These are phyloP conservation scores for Apteryx mantelli DNA, from an alignment of 2,113 vertebrate species.

Conservation along the genomic window DNA sequence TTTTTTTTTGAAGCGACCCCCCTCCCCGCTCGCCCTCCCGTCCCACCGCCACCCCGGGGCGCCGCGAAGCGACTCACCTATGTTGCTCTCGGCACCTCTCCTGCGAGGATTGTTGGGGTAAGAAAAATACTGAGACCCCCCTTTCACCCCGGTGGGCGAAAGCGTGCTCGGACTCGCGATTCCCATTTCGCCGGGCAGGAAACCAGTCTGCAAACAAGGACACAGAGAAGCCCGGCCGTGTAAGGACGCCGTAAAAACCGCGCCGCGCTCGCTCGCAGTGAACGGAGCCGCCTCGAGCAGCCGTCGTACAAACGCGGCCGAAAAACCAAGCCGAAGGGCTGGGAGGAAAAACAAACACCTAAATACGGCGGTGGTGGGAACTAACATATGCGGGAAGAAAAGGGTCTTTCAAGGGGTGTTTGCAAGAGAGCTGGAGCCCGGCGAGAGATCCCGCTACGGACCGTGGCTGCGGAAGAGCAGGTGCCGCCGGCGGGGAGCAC, in stretches of 20 bases:
- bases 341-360: neutral
- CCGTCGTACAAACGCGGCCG: neutral
- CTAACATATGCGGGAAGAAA: neutral
- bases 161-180: conserved; percentile 90
- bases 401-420: neutral
- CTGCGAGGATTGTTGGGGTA: conserved; percentile 91
- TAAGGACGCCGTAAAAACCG: neutral
- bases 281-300: conserved; percentile 13
- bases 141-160: conserved; percentile 91
- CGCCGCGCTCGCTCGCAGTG: neutral
- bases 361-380: neutral
- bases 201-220: conserved; percentile 81
- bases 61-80: conserved; percentile 78
- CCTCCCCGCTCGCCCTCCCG: no score
- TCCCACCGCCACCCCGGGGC: neutral
- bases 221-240: conserved; percentile 4
- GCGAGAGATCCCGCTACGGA: neutral
- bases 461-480: neutral
- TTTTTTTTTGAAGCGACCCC: neutral
- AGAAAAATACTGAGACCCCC: conserved; percentile 90
- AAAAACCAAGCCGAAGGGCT: neutral
- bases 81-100: conserved; percentile 87
- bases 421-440: neutral
- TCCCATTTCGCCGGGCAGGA: conserved; percentile 90
- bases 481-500: neutral